A percentile compares a stretch with the other conserved stretches of the same genome.
phyloP scores from a whole-genome alignment of 1,140 invertebrate species.

The Danaus plexippus region DNA sequence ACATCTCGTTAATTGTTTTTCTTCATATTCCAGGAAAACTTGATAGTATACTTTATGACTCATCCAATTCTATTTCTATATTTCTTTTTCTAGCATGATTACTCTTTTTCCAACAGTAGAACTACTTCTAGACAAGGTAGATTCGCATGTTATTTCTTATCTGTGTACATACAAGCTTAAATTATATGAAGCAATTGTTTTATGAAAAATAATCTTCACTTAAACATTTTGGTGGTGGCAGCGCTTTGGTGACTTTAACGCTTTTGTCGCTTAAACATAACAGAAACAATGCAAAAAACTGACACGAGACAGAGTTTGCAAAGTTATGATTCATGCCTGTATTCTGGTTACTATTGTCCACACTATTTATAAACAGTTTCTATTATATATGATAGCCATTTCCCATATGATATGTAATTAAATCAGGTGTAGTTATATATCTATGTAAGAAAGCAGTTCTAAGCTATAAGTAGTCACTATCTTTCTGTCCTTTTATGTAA shows the following conservation, averaged over 20 bases:
- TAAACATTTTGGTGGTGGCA: constrained; percentile 45
- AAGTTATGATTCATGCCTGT: constrained; percentile 38
- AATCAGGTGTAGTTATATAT: too few relatives aligned
- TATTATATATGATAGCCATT: constrained; percentile 1
- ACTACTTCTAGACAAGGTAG: constrained; percentile 63
- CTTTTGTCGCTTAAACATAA: constrained; percentile 44
- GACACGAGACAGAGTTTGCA: constrained; percentile 69
- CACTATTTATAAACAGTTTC: background rate
- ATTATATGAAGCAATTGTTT: constrained; percentile 5
- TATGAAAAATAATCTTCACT: constrained; percentile 33
- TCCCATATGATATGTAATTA: constrained; percentile 2
- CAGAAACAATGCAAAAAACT: constrained; percentile 54
- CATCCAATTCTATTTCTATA: constrained; percentile 57
- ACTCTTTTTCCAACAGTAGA: constrained; percentile 62
- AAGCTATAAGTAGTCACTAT: too few relatives aligned
- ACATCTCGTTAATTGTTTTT: constrained; percentile 70
- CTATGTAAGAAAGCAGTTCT: too few relatives aligned
- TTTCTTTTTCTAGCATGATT: constrained; percentile 62
- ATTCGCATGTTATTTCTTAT: constrained; percentile 49
- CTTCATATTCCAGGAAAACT: constrained; percentile 72
- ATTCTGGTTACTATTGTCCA: constrained; percentile 23
- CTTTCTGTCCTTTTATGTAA: too few relatives aligned
- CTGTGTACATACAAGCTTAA: constrained; percentile 42
- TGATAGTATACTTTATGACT: constrained; percentile 66
- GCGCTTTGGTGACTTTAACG: constrained; percentile 44